Conservation (phyloP, 2,888 invertebrate genomes). For the Acanthosoma haemorrhoidale region DNA sequence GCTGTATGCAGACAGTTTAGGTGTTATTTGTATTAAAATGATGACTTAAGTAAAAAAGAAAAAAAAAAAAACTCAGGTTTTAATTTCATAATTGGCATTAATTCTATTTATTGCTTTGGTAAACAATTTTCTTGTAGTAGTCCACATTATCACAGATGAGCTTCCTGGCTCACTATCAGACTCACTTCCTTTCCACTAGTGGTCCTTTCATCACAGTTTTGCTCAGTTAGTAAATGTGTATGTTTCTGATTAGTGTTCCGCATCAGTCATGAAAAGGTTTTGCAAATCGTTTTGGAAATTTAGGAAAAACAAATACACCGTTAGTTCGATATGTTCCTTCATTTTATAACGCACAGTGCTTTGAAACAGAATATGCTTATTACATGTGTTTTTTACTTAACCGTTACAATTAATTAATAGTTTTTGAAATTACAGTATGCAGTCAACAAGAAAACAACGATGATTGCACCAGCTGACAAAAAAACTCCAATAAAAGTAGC, state of each 20-base stretch:
- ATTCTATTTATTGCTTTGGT: background rate
- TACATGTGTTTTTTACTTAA: background rate
- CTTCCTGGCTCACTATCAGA: slow-evolving; percentile 1
- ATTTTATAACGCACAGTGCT: too few relatives aligned
- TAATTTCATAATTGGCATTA: background rate
- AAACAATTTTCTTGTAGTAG: background rate
- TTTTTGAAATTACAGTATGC: slow-evolving; percentile 36
- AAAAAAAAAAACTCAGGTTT: background rate
- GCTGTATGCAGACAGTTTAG: too few relatives aligned
- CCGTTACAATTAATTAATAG: background rate
- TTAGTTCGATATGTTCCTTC: background rate
- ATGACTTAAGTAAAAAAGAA: background rate
- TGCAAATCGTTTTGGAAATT: background rate
- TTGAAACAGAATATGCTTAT: background rate
- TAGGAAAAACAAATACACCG: background rate
- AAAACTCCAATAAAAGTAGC: slow-evolving; percentile 46
- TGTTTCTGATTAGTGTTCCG: background rate
- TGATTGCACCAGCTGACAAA: slow-evolving; percentile 38
- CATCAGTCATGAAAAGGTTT: background rate
- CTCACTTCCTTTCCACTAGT: background rate
- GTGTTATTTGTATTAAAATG: background rate
- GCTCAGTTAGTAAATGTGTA: background rate
- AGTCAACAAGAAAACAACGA: slow-evolving; percentile 33
- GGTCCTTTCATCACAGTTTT: background rate
- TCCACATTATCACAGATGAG: slow-evolving; percentile 6